A percentile compares a stretch with the other conserved stretches of the same genome.
These are phyloP conservation scores for Venustaconcha ellipsiformis DNA, from an alignment of 1,140 invertebrate genomes.

Conservation along the genomic window DNA sequence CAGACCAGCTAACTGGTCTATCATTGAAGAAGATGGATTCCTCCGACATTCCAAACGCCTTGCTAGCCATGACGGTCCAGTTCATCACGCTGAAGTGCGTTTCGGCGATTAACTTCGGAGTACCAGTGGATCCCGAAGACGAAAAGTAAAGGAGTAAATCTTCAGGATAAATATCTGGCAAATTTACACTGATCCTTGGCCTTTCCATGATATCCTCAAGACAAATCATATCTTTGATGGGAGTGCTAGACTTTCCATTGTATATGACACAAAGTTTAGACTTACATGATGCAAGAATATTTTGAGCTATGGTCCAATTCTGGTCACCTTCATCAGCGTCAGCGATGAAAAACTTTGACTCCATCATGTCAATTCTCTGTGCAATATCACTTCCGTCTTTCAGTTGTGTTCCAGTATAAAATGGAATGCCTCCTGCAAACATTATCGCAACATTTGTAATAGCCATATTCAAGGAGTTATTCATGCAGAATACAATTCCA, in stretches of 20 bases:
- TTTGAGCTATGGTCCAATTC: constrained; percentile 9
- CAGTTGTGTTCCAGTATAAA: constrained; percentile 1
- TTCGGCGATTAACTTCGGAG: constrained; percentile 7
- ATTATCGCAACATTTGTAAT: constrained; percentile 1
- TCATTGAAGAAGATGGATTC: constrained; percentile 14
- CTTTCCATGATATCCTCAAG: neutral
- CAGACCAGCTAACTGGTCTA: constrained; percentile 26
- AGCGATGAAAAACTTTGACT: constrained; percentile 13
- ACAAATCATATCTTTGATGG: neutral
- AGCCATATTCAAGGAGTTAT: constrained; percentile 16
- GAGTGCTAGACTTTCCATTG: constrained; percentile 2
- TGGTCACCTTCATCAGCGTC: neutral
- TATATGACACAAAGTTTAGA: neutral
- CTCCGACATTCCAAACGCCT: constrained; percentile 1
- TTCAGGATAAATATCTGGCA: constrained; percentile 21
- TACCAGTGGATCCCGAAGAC: constrained; percentile 23
- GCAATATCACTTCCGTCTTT: constrained; percentile 23
- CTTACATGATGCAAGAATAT: neutral
- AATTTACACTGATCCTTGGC: neutral
- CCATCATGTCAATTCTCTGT: neutral
- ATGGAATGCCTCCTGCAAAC: constrained; percentile 18
- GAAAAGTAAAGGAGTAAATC: constrained; percentile 12
- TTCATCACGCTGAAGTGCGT: constrained; percentile 23
- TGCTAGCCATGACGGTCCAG: constrained; percentile 7
- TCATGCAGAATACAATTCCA: neutral